Evolutionary conservation across 2,113 vertebrate species (phyloP), one percentile per base, ranked within the genome.

Genomic region (Chloropsis hardwickii): DNA sequence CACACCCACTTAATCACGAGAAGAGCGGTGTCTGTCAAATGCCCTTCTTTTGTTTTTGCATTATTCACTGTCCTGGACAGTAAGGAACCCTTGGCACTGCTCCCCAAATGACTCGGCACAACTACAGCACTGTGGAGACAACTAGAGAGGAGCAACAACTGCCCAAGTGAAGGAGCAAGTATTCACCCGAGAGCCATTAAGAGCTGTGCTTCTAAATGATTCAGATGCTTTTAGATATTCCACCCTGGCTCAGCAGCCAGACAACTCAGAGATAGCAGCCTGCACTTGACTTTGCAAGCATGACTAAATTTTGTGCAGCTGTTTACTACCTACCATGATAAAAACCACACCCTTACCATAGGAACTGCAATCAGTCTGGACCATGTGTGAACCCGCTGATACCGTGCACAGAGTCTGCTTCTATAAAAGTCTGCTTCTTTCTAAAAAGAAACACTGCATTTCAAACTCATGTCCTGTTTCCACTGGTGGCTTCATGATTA

Each of bases 221-320:
- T 95, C 58, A 86, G 78, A 89, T 54, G 62, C 89, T 94, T 95
- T 95, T 33, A 92, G 70, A 90, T 74, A 65, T 72, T 89, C 61
- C 62, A 77, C 66, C 66, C 70, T 58, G 65, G 57, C 78, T 85
- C 87, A 89, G 87, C 74, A 85, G 77, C 19, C 54, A 69, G 93
- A 39, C 81, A 37, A 15, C 39, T 23, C 40, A 11, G 53, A 91
- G 62, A 73, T 0, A 81, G 79, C 50, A 91, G 87, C 16, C 74
- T 66, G 81, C 81, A 90, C 81, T 91, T 90, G 93, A 91, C 81
- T 89, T 47, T 27, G 57, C 18, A 84, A 95, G 91, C 81, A 92
- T 77, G 91, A 94, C 91, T 80, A 83, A 77, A 81, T 93, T 94
- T 67, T 58, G 58, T 47, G 62, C 90, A 91, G 85, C 87, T 96